Base-by-base conservation (phyloP, 2,797 vertebrate genomes). In the Oreonectes daqikongensis region DNA sequence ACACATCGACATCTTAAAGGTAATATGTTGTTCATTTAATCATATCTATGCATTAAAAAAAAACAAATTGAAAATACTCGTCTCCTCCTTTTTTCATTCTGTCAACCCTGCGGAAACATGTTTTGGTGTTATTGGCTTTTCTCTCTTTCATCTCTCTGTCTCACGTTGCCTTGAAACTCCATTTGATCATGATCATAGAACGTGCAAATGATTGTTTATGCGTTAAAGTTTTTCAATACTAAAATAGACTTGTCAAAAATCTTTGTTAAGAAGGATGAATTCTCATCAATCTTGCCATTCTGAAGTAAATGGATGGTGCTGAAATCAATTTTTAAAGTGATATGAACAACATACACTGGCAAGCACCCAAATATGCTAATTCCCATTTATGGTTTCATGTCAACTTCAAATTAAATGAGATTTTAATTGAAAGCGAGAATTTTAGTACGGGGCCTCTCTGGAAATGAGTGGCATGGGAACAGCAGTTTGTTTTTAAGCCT, bases 361-460 rank as follows among this genome's bases (percentile, higher is more conserved):
- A 95, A 91, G 85, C 90, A 89, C 94, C 95, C 95, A 95, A 88
- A 94, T 96, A 96, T 98, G 97, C 95, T 96, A 97, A 97, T 98
- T 97, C 94, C 94, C 94, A 94, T 95, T 94, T 97, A 95, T 95
- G 95, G 95, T 96, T 98, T 98, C 94, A 95, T 95, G 95, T 96
- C 94, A 95, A 95, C 95, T 96, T 96, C 93, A 82, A 94, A 93
- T 95, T 94, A 96, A 98, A 98, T 97, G 95, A 95, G 94, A 95
- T 96, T 97, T 96, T 97, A 99, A 98, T 98, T 98, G 96, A 97
- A 98, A 98, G 90, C 82, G 86, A 90, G 88, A 91, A 90, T 88
- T 80, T 90, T 88, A 77, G 85, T 22, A 35, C 20, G 32, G 50
- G 10, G 84, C 83, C 85, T 87, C 86, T 89, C 82, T 95, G 93